Conservation (phyloP, 2,113 vertebrate species). For the Vidua macroura region DNA sequence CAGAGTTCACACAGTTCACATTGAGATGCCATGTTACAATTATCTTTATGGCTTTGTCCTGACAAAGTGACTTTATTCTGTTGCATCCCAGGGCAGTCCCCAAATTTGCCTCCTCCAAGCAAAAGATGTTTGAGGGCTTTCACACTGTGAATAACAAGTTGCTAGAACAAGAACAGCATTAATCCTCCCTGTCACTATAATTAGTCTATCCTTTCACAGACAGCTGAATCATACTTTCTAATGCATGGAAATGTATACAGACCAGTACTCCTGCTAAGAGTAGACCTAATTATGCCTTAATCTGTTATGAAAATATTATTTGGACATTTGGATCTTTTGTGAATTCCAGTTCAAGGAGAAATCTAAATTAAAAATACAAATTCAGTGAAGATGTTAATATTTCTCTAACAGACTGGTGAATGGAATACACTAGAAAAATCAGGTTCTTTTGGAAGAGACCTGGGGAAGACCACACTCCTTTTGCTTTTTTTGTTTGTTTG, state of each 20-base stretch:
- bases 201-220: slow-evolving; percentile 58
- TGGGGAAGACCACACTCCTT: not conserved
- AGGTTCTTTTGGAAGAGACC: not conserved
- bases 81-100: slow-evolving; percentile 1
- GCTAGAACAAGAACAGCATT: slow-evolving; percentile 54
- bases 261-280: slow-evolving; percentile 46
- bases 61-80: slow-evolving; percentile 54
- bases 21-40: not conserved
- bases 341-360: not conserved
- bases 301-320: slow-evolving; percentile 53
- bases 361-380: slow-evolving; percentile 24
- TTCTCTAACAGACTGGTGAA: not conserved
- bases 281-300: slow-evolving; percentile 50
- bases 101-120: slow-evolving; percentile 19
- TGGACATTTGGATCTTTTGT: slow-evolving; percentile 14
- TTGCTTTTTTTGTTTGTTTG: not conserved
- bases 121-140: slow-evolving; percentile 41
- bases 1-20: slow-evolving; percentile 10
- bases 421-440: not conserved
- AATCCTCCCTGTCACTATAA: slow-evolving; percentile 55
- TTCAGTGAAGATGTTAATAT: not conserved
- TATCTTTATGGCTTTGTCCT: slow-evolving; percentile 48
- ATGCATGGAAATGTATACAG: slow-evolving; percentile 64
- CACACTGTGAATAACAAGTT: slow-evolving; percentile 49
- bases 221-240: slow-evolving; percentile 64